Base-by-base conservation (phyloP, 1,140 invertebrate genomes). In the Zaprionus capensis region DNA sequence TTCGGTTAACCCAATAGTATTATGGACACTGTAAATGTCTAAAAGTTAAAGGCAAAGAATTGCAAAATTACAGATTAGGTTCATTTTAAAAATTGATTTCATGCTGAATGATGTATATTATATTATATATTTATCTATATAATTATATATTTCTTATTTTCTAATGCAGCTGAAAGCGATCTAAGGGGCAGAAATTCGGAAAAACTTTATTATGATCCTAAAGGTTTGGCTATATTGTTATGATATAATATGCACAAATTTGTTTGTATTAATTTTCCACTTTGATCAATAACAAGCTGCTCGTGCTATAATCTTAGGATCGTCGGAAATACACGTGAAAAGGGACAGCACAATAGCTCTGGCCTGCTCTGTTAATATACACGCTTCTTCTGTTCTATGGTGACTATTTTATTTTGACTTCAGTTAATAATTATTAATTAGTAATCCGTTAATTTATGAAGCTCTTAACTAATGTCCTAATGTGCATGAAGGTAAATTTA, bases 311-410 rank as follows among this genome's bases (percentile, higher is more conserved):
- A 98, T 98, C 80, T 95, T 95, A 86, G 97, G 97, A 53, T 96
- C 96, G n/a, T 95, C 96, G 78, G 97, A 98, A 80, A 96, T 97
- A 51, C 97, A 97, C 92, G 97, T 98, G 80, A 98, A 97, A 93
- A 97, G 96, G 88, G 97, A 97, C 77, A 97, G 97, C 93, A 98
- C 97, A 63, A 98, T 98, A 94, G 97, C 96, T 74, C 93, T 98
- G 82, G 97, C 96, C 41, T 98, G 97, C 93, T 96, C 96, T 38
- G 97, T 98, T 69, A 98, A 97, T 93, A 95, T 97, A 51, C 97
- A 97, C 92, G 97, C 97, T 51, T 96, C 96, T 67, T 90, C 91
- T n/a, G 87, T 93, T 2, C 41, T 80, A 24, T 93, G 92, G 92
- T 93, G 85, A 68, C 17, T 56, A 59, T 20, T 58, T 15, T 17